A percentile compares a stretch with the other conserved stretches of the same genome.
Conservation (phyloP, 2,113 vertebrate species). For the Microtus oregoni region DNA sequence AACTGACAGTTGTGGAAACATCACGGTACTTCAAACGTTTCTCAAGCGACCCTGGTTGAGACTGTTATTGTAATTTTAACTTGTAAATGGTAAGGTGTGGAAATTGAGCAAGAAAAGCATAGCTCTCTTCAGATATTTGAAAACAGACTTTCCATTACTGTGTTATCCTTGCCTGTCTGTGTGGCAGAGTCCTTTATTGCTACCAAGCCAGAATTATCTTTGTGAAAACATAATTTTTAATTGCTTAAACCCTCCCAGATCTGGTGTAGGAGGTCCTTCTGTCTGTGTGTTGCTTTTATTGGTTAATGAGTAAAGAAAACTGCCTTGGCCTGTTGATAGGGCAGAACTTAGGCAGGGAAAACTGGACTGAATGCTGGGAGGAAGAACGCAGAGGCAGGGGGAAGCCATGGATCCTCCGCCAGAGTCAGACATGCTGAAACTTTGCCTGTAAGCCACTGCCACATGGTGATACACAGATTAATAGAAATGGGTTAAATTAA, state of each 20-base stretch:
- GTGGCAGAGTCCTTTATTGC: not conserved
- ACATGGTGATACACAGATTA: too few species aligned
- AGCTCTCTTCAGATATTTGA: not conserved
- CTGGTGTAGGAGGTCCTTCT: too few species aligned
- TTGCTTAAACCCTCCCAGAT: not conserved
- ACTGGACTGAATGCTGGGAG: too few species aligned
- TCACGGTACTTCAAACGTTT: not conserved
- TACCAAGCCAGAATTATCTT: not conserved
- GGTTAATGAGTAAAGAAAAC: too few species aligned
- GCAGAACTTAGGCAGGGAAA: too few species aligned
- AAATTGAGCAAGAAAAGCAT: constrained; percentile 20
- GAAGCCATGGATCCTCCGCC: too few species aligned
- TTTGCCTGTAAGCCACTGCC: too few species aligned
- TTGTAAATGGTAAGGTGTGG: not conserved
- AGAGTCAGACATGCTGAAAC: too few species aligned
- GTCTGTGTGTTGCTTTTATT: too few species aligned
- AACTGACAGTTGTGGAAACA: constrained; percentile 1
- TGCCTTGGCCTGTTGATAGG: too few species aligned
- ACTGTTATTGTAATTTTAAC: not conserved
- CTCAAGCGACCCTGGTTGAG: not conserved
- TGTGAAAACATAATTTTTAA: constrained; percentile 43
- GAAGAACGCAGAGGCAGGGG: too few species aligned
- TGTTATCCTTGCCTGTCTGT: not conserved
- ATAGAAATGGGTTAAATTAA: too few species aligned
- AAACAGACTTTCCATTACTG: not conserved